Base-by-base conservation (phyloP, 2,888 invertebrate species). In the Gonocerus acuteangulatus region DNA sequence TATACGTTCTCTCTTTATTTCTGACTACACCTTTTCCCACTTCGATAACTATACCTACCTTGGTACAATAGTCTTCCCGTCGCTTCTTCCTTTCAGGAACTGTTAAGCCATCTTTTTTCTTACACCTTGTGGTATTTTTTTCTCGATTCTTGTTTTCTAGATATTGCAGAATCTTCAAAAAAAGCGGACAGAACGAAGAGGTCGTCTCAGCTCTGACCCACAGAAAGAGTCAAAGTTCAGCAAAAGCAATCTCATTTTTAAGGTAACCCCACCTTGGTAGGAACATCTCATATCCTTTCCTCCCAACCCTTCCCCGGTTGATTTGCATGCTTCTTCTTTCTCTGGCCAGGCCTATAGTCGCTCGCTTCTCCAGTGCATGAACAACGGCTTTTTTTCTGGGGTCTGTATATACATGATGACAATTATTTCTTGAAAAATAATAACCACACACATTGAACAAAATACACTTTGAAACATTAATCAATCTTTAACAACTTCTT, bases 151-250 rank as follows among this genome's bases (percentile, higher is more conserved):
- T 69, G 67, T 69, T 69, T 89, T 90, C 87, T 91, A 92, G 91
- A 92, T 92, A 87, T 91, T 91, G 88, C 92, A 92, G 91, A 92
- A 91, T 86, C 91, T 92, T 82, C 91, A 92, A 89, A 91, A 92
- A 91, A 93, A 92, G 87, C 89, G 91, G 87, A 91, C 91, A 83
- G 90, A 91, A 86, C 86, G 91, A 83, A 87, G 91, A 85, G 91
- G 91, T 83, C 89, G 90, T 82, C 89, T 90, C 86, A 86, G 89
- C 87, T 89, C 89, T 82, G 90, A 92, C 82, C 81, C 85, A 82
- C 79, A 82, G 76, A 87, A 87, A 83, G 87, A 89, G 86, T 81
- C 80, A 78, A 86, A 87, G 85, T 84, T 82, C 86, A 89, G 86
- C 84, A 91, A 91, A 89, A 92, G 90, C 89, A 90, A 89, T 88